Base-by-base conservation (phyloP, 2,888 invertebrate species). In the Eupithecia inturbata region DNA sequence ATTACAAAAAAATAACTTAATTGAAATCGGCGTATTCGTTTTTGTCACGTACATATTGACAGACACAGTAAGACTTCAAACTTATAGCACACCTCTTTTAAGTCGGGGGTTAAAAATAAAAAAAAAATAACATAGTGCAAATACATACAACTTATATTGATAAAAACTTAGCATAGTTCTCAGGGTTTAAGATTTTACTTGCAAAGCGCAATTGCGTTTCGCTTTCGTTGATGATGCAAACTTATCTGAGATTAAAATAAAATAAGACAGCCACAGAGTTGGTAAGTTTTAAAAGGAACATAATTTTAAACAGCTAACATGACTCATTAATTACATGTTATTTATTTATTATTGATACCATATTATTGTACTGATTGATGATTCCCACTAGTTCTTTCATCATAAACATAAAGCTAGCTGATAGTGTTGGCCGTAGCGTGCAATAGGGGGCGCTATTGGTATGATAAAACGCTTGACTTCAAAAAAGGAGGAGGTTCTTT, bases 71-170 rank as follows among this genome's bases (percentile, higher is more conserved):
- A 22, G n/a, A 53, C 22, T 22, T 53, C 22, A 26, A 26, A 57
- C 26, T 26, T 57, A 57, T 12, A 57, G 7, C 26, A 57, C 12
- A 57, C 12, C 57, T 57, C n/a, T 49, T 49, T 9, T 22, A 22
- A 22, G 53, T 53, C 57, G 57, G 57, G 57, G 57, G 57, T 57
- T 26, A 14, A 57, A 53, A 26, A 26, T 26, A 57, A 12, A 57
- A 57, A n/a, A 53, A 26, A 26, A 26, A 26, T 49, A 89, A 88
- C 84, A 88, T 83, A 89, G 89, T 91, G 92, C 89, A 82, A 83
- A 82, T 82, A 82, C 74, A 74, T 80, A 82, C 77, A 81, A 78
- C 74, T 71, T 60, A 66, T 22, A 68, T 72, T 62, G 26, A 67
- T 68, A 28, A 70, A 16, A 72, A 41, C 22, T 68, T 74, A 76